Evolutionary conservation across 2,888 invertebrate genomes (phyloP), one percentile per base, ranked within the genome.

Genomic region (Heliconius erato): DNA sequence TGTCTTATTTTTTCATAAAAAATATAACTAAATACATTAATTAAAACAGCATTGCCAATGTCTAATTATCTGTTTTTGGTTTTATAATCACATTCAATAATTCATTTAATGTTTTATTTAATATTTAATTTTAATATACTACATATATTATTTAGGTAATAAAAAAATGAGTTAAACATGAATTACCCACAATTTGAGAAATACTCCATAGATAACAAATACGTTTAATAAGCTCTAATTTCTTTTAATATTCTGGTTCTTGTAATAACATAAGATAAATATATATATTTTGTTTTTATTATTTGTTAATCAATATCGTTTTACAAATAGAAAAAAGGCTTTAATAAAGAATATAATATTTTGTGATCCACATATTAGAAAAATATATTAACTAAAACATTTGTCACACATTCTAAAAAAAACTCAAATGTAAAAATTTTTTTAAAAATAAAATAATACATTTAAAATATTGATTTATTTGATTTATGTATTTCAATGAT

Each of bases 401-500:
- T 26, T 35, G n/a, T 14, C 12, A 71, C 14, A 26, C 26, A 12
- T 19, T 72, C 72, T n/a, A 72, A 72, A 44, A 71, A 44, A 72
- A 28, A 6, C 44, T 2, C 19, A 49, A 72, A 49, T 19, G n/a
- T 7, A 72, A 32, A n/a, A 35, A 16, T 3, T 23, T 63, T 40
- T 76, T 26, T 76, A 23, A 76, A 63, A 35, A 63, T 76, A 16
- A 35, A 16, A 63, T 32, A 67, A 14, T 7, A 49, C 14, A 49
- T 72, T n/a, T n/a, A 63, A 63, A 76, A 63, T 7, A 54, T 54
- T 19, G 19, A 19, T 54, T 23, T 54, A 54, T 23, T 19, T 19
- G 4, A 19, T 54, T 54, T 54, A 54, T n/a, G 32, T 59, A 59
- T 63, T 14, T 14, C 3, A 77, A 71, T 79, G 80, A 82, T 83